phyloP scores from a whole-genome alignment of 2,888 invertebrate genomes.

The Hirtodrosophila trivittata region DNA sequence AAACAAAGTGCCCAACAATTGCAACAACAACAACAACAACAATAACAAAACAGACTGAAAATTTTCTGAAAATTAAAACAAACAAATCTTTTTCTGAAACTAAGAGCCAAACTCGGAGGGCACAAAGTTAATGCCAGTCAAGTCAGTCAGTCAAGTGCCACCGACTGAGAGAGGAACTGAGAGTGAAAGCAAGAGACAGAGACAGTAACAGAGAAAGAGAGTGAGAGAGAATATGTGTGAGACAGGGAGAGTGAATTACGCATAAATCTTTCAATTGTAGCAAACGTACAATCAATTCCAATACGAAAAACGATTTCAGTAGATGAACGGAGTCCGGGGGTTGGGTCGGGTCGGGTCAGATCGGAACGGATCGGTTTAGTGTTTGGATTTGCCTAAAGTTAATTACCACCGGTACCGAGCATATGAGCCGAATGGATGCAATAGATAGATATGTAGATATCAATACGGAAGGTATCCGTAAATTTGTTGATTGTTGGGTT shows the following conservation, averaged over 20 bases:
- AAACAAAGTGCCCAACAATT: constrained; percentile 68
- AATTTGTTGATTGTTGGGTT: constrained; percentile 46
- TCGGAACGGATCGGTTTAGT: constrained; percentile 26
- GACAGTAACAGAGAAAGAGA: constrained; percentile 12
- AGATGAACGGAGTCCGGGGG: not conserved
- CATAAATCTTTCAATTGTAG: constrained; percentile 81
- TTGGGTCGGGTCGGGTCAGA: constrained; percentile 1
- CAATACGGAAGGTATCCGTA: not conserved
- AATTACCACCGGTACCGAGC: constrained; percentile 48
- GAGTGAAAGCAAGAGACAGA: not conserved
- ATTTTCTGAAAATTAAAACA: constrained; percentile 60
- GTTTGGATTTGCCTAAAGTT: constrained; percentile 67
- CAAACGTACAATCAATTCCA: constrained; percentile 18
- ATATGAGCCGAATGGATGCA: not conserved
- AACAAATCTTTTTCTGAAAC: constrained; percentile 50
- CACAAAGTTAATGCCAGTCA: constrained; percentile 69
- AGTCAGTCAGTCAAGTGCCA: constrained; percentile 44
- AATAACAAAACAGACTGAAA: constrained; percentile 20
- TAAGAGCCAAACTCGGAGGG: constrained; percentile 43
- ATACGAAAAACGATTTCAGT: not conserved
- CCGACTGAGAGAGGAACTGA: constrained; percentile 11
- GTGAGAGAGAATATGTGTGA: not conserved
- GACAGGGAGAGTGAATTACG: constrained; percentile 35
- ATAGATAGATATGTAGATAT: no score
- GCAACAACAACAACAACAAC: constrained; percentile 27